Evolutionary conservation across 1,140 invertebrate genomes (phyloP).

Genomic region (Drosophila hydei): DNA sequence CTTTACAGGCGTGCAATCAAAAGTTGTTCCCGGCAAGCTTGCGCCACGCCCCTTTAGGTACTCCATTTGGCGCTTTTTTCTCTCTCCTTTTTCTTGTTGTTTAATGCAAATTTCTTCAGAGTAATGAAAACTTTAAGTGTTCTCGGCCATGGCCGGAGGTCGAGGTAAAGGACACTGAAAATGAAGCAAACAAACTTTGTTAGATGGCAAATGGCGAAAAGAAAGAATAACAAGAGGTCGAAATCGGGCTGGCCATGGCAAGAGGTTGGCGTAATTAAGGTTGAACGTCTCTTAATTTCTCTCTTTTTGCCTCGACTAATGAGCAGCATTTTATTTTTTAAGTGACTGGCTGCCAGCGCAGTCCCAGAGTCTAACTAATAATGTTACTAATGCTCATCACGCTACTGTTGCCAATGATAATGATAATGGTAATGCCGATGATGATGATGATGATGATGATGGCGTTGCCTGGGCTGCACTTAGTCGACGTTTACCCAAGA

Average conservation of each 20-base stretch:
- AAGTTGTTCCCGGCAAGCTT: constrained; percentile 45
- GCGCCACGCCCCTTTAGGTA: not conserved
- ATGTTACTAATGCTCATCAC: constrained; percentile 34
- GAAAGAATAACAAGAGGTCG: constrained; percentile 35
- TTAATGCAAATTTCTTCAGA: constrained; percentile 48
- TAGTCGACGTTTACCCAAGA: constrained; percentile 8
- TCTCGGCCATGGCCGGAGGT: constrained; percentile 43
- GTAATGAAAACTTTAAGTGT: constrained; percentile 68
- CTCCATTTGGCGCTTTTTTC: constrained; percentile 8
- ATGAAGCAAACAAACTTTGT: constrained; percentile 63
- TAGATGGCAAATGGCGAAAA: constrained; percentile 20
- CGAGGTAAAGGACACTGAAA: constrained; percentile 46
- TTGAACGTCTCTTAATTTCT: constrained; percentile 72
- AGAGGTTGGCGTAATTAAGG: constrained; percentile 69
- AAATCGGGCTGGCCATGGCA: not conserved
- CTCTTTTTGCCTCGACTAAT: constrained; percentile 58
- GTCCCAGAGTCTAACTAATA: constrained; percentile 43
- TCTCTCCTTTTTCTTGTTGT: constrained; percentile 12
- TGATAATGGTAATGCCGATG: constrained; percentile 33
- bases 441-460: constrained; percentile 35
- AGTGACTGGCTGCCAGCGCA: constrained; percentile 64
- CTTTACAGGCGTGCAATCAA: constrained; percentile 49
- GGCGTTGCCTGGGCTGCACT: constrained; percentile 8
- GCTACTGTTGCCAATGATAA: constrained; percentile 14
- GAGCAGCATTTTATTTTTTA: constrained; percentile 77